phyloP scores from a whole-genome alignment of 1,140 invertebrate genomes.

The Acromyrmex echinatior region DNA sequence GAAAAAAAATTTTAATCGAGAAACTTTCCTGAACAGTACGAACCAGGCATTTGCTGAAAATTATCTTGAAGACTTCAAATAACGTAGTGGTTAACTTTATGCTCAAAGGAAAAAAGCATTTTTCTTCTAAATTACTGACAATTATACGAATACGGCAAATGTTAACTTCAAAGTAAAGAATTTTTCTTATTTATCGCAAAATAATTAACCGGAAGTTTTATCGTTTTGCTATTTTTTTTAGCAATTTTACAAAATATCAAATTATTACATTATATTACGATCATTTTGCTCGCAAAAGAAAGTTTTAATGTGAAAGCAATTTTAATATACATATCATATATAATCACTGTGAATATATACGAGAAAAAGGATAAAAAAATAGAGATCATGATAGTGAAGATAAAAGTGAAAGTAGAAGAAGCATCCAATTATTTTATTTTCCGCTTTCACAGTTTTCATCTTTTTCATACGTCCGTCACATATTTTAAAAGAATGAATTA shows the following conservation, averaged over 20 bases:
- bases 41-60: slow-evolving; percentile 63
- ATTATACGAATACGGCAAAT: slow-evolving; percentile 22
- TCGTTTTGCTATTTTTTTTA: neutral
- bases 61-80: slow-evolving; percentile 69
- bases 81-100: slow-evolving; percentile 7
- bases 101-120: slow-evolving; percentile 9
- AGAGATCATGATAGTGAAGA: neutral
- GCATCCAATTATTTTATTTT: neutral
- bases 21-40: slow-evolving; percentile 80
- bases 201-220: slow-evolving; percentile 3
- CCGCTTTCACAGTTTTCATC: neutral
- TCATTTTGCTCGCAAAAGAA: neutral
- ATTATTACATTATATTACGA: neutral
- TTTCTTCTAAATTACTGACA: slow-evolving; percentile 48
- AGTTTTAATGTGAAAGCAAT: neutral
- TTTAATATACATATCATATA: neutral
- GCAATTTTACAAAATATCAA: neutral
- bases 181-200: neutral
- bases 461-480: neutral
- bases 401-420: neutral
- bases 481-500: slow-evolving; percentile 4
- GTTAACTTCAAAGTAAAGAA: slow-evolving; percentile 1
- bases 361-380: neutral
- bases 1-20: slow-evolving; percentile 85
- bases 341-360: neutral